Percentiles rank a stretch among this genome's conserved stretches.
phyloP scores from a whole-genome alignment of 2,113 vertebrate species.

The Ondatra zibethicus region DNA sequence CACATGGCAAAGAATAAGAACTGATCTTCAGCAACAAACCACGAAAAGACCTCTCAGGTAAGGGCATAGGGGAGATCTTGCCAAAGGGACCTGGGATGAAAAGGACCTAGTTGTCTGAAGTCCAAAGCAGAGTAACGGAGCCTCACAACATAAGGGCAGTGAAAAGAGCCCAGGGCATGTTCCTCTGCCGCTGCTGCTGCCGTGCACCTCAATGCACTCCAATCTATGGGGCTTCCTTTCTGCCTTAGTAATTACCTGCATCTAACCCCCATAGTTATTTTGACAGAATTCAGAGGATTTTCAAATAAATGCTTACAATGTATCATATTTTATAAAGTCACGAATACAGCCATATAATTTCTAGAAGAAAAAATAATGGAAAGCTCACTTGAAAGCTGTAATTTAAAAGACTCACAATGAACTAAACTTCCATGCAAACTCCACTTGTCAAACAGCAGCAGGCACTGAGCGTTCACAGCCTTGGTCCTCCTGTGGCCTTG shows the following conservation, averaged over 20 bases:
- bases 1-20: no score
- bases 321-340: not conserved
- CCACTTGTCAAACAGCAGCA: not conserved
- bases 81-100: no score
- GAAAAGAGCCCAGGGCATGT: accelerated
- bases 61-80: no score
- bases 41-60: not conserved
- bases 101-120: no score
- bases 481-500: accelerated
- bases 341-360: not conserved
- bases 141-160: accelerated
- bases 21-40: not conserved
- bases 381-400: not conserved
- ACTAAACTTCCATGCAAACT: not conserved
- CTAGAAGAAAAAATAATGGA: not conserved
- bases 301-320: not conserved
- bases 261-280: constrained; percentile 1
- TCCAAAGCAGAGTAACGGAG: not conserved
- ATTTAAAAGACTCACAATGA: not conserved
- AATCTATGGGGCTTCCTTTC: accelerated
- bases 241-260: not conserved
- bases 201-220: not conserved
- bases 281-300: not conserved
- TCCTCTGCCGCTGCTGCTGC: no score
- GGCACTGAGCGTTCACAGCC: accelerated